Evolutionary conservation across 2,797 vertebrate species (phyloP).

Genomic region (Heterohyrax brucei): DNA sequence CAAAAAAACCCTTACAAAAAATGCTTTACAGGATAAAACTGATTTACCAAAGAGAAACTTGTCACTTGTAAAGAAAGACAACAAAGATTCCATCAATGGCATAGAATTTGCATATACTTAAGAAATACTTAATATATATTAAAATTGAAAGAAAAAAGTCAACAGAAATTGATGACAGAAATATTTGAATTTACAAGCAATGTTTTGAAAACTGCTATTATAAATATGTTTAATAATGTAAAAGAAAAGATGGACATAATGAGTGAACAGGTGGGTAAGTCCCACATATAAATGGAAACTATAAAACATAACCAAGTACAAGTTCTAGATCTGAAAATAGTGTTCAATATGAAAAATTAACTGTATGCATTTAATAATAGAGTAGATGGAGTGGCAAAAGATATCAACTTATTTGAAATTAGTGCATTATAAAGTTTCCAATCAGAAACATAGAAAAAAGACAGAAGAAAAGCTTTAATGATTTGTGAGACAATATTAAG

Average conservation of each 20-base stretch:
- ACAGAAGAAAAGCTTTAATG: neutral
- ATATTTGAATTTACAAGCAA: neutral
- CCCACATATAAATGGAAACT: no score
- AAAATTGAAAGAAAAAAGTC: neutral
- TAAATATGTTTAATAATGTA: conserved; percentile 20
- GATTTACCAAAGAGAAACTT: neutral
- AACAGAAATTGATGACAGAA: neutral
- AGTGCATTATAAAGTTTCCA: neutral
- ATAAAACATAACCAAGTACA: no score
- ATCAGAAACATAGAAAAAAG: neutral
- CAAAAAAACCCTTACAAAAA: neutral
- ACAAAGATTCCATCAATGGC: neutral
- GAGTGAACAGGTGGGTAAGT: no score
- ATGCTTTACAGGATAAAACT: neutral
- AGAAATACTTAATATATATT: neutral
- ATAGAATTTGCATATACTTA: neutral
- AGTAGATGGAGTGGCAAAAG: neutral
- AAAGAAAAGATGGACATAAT: neutral
- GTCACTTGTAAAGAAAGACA: neutral
- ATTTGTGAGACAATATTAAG: neutral
- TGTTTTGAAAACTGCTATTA: neutral
- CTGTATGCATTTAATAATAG: neutral
- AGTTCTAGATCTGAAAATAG: neutral
- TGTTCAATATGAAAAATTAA: neutral
- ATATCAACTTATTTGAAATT: neutral